A percentile compares a stretch with the other conserved stretches of the same genome.
These are phyloP conservation scores for Calephelis virginiensis DNA, from an alignment of 1,140 invertebrate genomes.

Conservation along the genomic window DNA sequence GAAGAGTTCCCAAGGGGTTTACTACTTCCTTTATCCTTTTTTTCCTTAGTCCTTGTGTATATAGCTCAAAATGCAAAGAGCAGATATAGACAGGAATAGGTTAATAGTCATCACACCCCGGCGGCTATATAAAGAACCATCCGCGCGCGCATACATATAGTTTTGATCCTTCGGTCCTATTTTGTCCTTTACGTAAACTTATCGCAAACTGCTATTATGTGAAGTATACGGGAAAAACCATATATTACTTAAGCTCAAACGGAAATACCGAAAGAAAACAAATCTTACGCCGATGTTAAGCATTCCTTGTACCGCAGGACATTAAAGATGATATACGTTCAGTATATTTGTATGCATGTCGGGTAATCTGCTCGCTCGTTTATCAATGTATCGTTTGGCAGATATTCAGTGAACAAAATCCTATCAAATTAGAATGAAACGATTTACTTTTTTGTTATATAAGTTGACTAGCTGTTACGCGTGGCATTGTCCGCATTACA, in stretches of 20 bases:
- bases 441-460: neutral
- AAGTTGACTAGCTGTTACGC: neutral
- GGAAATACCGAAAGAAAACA: constrained; percentile 15
- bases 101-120: too few species aligned
- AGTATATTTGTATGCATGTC: constrained; percentile 59
- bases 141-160: too few species aligned
- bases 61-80: too few species aligned
- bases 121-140: too few species aligned
- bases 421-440: neutral
- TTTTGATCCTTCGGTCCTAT: too few species aligned
- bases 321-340: constrained; percentile 50
- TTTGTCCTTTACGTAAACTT: too few species aligned
- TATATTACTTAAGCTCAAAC: constrained; percentile 13
- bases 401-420: constrained; percentile 17
- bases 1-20: too few species aligned
- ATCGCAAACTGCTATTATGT: too few species aligned
- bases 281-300: constrained; percentile 34
- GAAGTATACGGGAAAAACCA: neutral
- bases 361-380: constrained; percentile 45
- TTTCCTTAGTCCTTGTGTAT: too few species aligned
- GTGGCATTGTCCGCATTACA: too few species aligned
- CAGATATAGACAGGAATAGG: too few species aligned
- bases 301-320: constrained; percentile 13
- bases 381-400: constrained; percentile 51
- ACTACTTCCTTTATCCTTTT: too few species aligned